Evolutionary conservation across 2,888 invertebrate species (phyloP).

Genomic region (Aradus depressus): DNA sequence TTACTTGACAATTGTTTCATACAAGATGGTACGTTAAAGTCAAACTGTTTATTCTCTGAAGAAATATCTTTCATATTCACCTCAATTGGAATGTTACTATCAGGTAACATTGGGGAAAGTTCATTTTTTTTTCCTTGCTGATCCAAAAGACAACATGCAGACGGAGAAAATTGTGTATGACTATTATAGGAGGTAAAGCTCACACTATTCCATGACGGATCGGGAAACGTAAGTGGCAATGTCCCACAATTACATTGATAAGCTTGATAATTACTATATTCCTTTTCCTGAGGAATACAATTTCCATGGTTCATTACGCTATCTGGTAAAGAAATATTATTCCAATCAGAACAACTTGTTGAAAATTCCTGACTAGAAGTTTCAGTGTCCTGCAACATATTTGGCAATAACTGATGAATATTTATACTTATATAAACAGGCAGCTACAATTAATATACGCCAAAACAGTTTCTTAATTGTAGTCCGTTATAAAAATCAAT

Average conservation of each 20-base stretch:
- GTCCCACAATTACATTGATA: slow-evolving; percentile 1
- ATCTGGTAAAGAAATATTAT: slow-evolving; percentile 2
- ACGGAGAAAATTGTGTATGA: slow-evolving; percentile 3
- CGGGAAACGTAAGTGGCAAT: not conserved
- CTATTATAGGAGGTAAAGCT: slow-evolving; percentile 1
- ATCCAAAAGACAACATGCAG: slow-evolving; percentile 5
- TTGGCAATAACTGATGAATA: too few relatives aligned
- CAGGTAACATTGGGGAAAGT: not conserved
- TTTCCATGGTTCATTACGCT: not conserved
- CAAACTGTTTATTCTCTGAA: not conserved
- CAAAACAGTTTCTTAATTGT: too few relatives aligned
- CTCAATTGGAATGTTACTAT: too few relatives aligned
- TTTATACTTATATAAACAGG: too few relatives aligned
- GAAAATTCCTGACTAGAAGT: too few relatives aligned
- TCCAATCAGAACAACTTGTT: slow-evolving; percentile 7
- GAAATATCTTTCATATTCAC: slow-evolving; percentile 9
- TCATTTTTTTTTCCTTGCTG: slow-evolving; percentile 2
- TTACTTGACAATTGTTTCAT: not conserved
- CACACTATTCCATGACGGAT: slow-evolving; percentile 6
- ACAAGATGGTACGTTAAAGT: not conserved
- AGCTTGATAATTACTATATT: slow-evolving; percentile 2
- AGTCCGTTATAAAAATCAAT: too few relatives aligned
- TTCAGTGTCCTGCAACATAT: too few relatives aligned
- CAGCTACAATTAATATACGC: too few relatives aligned
- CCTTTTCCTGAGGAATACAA: slow-evolving; percentile 3